Conservation (phyloP, 2,113 vertebrate species). For the Cheirogaleus medius region DNA sequence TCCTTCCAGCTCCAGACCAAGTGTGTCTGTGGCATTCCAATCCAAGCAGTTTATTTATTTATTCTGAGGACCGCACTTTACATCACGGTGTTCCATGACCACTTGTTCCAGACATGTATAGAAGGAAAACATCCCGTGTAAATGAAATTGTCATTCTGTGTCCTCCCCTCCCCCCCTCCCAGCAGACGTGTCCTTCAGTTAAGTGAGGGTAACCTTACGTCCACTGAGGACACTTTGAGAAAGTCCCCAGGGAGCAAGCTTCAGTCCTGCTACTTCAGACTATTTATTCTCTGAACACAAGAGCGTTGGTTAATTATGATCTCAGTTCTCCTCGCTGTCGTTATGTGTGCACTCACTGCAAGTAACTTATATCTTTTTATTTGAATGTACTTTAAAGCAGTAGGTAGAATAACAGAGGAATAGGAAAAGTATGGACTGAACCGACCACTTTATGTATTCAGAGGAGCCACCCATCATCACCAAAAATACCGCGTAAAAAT, state of each 20-base stretch:
- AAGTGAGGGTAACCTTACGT: constrained; percentile 67
- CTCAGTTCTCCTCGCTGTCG: constrained; percentile 75
- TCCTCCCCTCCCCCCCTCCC: accelerated
- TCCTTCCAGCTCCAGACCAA: not conserved
- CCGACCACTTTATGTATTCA: constrained; percentile 76
- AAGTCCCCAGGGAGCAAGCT: constrained; percentile 69
- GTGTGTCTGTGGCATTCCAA: not conserved
- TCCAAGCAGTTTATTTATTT: constrained; percentile 24
- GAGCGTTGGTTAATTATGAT: constrained; percentile 73
- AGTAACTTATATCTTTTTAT: constrained; percentile 83
- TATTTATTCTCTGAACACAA: constrained; percentile 84
- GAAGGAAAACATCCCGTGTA: constrained; percentile 73
- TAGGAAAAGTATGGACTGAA: constrained; percentile 58
- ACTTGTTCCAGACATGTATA: constrained; percentile 74
- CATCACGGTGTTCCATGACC: not conserved
- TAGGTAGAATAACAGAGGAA: constrained; percentile 80
- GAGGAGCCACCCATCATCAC: constrained; percentile 70
- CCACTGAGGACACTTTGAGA: constrained; percentile 70
- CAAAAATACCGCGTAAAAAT: constrained; percentile 64
- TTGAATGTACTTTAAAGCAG: constrained; percentile 91
- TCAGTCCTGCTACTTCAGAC: constrained; percentile 80
- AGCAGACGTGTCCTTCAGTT: constrained; percentile 55
- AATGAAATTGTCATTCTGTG: constrained; percentile 59
- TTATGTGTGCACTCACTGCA: constrained; percentile 81
- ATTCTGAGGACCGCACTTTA: constrained; percentile 22